Conservation (phyloP, 2,888 invertebrate species). For the Bugulina stolonifera region DNA sequence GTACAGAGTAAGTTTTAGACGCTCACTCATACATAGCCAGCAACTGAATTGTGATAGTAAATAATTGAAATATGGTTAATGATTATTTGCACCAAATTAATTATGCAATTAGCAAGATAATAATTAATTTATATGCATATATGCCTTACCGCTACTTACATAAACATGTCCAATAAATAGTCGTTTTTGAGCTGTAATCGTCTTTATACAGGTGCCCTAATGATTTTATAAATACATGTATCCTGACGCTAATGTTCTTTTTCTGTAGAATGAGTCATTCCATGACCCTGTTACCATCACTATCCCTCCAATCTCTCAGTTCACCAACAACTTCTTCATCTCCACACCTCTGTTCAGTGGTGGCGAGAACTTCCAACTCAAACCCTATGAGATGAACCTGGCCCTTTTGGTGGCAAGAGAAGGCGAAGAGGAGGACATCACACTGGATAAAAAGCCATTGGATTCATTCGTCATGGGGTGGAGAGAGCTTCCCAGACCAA, state of each 20-base stretch:
- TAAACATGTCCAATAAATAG: no score
- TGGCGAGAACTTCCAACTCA: neutral
- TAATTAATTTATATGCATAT: no score
- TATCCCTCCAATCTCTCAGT: slow-evolving; percentile 17
- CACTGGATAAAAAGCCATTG: neutral
- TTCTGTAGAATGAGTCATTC: slow-evolving; percentile 15
- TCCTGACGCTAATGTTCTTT: neutral
- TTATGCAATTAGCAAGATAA: no score
- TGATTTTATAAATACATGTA: no score
- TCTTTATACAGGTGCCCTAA: no score
- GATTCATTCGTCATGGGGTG: neutral
- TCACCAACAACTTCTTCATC: slow-evolving; percentile 26
- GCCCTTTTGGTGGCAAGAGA: slow-evolving; percentile 4
- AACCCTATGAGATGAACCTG: slow-evolving; percentile 4
- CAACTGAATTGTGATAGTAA: no score
- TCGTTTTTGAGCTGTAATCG: no score
- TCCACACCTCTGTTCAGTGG: slow-evolving; percentile 12
- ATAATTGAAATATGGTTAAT: no score
- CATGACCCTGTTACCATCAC: slow-evolving; percentile 21
- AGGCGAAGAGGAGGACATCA: slow-evolving; percentile 14
- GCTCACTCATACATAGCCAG: no score
- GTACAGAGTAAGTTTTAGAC: slow-evolving; percentile 14
- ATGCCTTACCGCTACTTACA: no score
- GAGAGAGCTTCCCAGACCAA: neutral
- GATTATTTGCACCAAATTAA: no score